These are phyloP conservation scores for Pardalotus punctatus DNA, from an alignment of 2,113 vertebrate species.

Conservation along the genomic window DNA sequence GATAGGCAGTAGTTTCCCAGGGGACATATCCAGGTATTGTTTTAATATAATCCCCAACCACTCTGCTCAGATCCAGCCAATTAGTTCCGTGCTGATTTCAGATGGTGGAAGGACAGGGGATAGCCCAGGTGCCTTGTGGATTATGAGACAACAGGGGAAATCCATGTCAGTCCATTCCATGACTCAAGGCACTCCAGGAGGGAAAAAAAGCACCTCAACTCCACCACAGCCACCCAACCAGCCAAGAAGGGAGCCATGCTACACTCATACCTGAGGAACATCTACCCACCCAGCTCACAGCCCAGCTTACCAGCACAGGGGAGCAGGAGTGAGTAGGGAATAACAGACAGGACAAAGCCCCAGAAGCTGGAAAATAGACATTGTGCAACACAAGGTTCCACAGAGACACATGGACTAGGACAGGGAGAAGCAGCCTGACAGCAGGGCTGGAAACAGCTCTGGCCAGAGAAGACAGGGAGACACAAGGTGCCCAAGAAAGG, in stretches of 20 bases:
- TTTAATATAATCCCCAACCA: not conserved
- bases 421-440: not conserved
- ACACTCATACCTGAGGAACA: not conserved
- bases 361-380: not conserved
- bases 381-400: not conserved
- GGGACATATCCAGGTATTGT: not conserved
- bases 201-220: not conserved
- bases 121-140: not conserved
- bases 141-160: not conserved
- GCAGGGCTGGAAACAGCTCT: not conserved
- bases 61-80: not conserved
- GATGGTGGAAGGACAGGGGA: not conserved
- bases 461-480: not conserved
- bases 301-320: not conserved
- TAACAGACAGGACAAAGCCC: not conserved
- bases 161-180: not conserved
- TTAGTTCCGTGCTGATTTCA: not conserved
- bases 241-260: not conserved
- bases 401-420: not conserved
- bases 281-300: not conserved
- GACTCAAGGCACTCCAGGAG: not conserved
- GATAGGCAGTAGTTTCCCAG: not conserved
- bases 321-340: not conserved
- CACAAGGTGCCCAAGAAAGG: not conserved
- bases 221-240: not conserved